These are phyloP conservation scores for Notothenia coriiceps DNA, from an alignment of 2,113 vertebrate genomes.

Conservation along the genomic window DNA sequence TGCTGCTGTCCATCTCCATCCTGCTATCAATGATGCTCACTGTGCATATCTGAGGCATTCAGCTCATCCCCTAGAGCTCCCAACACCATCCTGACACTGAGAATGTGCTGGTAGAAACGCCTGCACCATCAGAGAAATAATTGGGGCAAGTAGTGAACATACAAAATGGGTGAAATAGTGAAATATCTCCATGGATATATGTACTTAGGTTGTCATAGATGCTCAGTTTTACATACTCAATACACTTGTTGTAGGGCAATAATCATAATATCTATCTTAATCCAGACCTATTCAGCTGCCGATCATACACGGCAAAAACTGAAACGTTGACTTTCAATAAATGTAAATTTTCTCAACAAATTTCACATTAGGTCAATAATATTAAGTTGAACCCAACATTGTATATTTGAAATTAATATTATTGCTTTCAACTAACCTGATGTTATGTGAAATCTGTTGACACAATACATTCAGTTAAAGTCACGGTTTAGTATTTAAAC, in stretches of 20 bases:
- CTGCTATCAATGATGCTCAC: slow-evolving; percentile 11
- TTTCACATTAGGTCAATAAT: too few species aligned
- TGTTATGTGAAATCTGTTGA: too few species aligned
- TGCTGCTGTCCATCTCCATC: slow-evolving; percentile 46
- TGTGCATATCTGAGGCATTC: slow-evolving; percentile 10
- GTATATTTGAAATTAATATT: too few species aligned
- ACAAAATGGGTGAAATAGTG: neutral
- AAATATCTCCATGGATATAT: neutral
- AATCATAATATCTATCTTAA: neutral
- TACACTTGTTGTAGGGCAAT: neutral
- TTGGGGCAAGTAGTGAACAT: neutral
- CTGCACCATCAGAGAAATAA: slow-evolving; percentile 20
- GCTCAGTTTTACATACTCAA: neutral
- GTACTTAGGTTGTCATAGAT: neutral
- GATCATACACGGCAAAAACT: neutral
- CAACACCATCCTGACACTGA: neutral
- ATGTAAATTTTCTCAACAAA: too few species aligned
- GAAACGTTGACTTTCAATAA: too few species aligned
- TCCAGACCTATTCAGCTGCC: neutral
- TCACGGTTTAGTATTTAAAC: neutral
- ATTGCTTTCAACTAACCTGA: too few species aligned
- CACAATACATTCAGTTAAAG: too few species aligned
- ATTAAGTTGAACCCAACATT: too few species aligned
- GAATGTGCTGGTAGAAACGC: neutral
- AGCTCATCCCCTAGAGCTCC: neutral